Evolutionary conservation across 2,113 vertebrate genomes (phyloP).

Genomic region (Pholis gunnellus): DNA sequence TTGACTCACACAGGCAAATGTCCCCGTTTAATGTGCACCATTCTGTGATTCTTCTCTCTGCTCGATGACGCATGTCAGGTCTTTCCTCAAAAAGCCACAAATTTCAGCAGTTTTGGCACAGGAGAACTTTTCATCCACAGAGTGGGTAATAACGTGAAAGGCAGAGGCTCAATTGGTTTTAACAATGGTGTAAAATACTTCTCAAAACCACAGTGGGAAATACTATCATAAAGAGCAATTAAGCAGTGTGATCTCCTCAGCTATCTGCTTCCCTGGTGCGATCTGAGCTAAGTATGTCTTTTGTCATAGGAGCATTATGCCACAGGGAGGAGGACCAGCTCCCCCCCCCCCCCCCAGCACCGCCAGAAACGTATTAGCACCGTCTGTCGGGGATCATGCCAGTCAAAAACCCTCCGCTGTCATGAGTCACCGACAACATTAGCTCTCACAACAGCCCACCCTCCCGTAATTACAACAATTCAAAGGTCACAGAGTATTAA

Average conservation of each 20-base stretch:
- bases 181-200: constrained; percentile 63
- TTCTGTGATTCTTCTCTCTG: constrained; percentile 1
- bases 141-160: constrained; percentile 31
- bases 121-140: constrained; percentile 3
- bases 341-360: constrained; percentile 23
- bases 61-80: background rate
- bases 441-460: constrained; percentile 40
- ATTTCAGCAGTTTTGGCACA: constrained; percentile 17
- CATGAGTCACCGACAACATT: constrained; percentile 24
- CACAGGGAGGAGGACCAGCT: constrained; percentile 20
- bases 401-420: constrained; percentile 33
- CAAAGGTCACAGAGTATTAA: constrained; percentile 51
- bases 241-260: constrained; percentile 54
- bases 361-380: constrained; percentile 26
- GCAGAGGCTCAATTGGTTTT: constrained; percentile 58
- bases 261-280: constrained; percentile 34
- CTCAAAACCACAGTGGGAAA: constrained; percentile 57
- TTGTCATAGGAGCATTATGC: constrained; percentile 47
- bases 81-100: constrained; percentile 9
- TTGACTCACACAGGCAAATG: constrained; percentile 49
- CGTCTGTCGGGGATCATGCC: constrained; percentile 33
- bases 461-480: constrained; percentile 54
- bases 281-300: constrained; percentile 45
- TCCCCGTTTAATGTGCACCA: constrained; percentile 41
- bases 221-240: constrained; percentile 69